phyloP scores from a whole-genome alignment of 2,797 vertebrate genomes.

The Periparus ater region DNA sequence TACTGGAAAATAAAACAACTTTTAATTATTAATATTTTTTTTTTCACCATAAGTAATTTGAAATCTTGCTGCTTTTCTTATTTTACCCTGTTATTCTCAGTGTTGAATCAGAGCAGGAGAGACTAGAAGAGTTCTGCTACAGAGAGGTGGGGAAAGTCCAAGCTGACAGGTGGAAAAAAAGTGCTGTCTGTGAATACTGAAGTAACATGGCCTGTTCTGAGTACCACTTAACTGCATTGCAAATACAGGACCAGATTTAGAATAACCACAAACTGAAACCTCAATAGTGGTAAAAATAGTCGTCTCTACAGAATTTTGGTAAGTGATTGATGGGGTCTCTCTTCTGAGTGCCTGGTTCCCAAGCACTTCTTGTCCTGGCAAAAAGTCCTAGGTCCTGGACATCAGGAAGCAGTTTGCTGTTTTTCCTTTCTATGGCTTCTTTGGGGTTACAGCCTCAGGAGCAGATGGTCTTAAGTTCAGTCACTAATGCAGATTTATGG shows the following conservation, averaged over 20 bases:
- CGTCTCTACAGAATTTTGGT: constrained; percentile 10
- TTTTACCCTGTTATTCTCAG: background rate
- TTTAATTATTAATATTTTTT: background rate
- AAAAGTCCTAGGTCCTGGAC: background rate
- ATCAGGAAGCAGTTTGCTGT: background rate
- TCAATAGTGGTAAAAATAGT: background rate
- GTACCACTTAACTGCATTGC: background rate
- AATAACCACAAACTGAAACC: background rate
- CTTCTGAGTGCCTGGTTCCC: background rate
- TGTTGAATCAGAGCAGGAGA: background rate
- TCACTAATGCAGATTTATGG: background rate
- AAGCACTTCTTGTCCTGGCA: background rate
- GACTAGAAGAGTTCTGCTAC: background rate
- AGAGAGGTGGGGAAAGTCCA: constrained; percentile 5
- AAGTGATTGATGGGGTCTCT: background rate
- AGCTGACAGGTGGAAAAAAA: background rate
- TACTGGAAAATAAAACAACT: background rate
- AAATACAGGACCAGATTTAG: constrained; percentile 5
- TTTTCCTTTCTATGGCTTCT: background rate
- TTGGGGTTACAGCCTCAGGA: background rate
- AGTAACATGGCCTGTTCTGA: background rate
- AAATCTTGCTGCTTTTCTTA: background rate
- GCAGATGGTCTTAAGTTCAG: background rate
- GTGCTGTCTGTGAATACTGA: background rate
- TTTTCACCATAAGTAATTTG: background rate